phyloP scores from a whole-genome alignment of 2,888 invertebrate species.

The Gerosis bhagava region DNA sequence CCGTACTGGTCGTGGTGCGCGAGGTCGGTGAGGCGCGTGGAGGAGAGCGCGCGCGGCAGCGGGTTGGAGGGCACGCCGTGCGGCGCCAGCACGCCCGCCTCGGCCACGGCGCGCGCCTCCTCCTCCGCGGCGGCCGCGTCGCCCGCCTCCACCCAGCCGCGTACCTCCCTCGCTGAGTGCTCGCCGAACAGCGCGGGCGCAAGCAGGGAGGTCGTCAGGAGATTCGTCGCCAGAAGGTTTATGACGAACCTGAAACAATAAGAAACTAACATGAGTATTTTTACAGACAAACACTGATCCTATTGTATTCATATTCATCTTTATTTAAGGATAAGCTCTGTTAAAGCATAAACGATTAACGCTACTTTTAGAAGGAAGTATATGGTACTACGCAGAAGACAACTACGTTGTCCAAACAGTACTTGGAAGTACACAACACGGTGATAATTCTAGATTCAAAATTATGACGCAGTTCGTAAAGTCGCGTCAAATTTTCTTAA shows the following conservation, averaged over 20 bases:
- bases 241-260: slow-evolving; percentile 85
- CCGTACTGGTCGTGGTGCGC: slow-evolving; percentile 88
- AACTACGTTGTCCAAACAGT: too few species aligned
- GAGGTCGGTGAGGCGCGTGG: slow-evolving; percentile 90
- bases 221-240: slow-evolving; percentile 76
- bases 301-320: too few species aligned
- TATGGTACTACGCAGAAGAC: too few species aligned
- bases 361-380: too few species aligned
- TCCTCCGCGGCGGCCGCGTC: slow-evolving; percentile 44
- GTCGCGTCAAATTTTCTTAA: slow-evolving; percentile 1
- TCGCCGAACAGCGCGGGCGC: slow-evolving; percentile 76
- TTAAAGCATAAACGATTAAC: too few species aligned
- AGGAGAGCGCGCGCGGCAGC: slow-evolving; percentile 92
- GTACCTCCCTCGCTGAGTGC: slow-evolving; percentile 84
- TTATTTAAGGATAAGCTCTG: too few species aligned
- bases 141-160: slow-evolving; percentile 78
- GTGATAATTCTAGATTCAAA: too few species aligned
- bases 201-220: slow-evolving; percentile 72
- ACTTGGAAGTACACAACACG: too few species aligned
- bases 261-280: slow-evolving; percentile 31
- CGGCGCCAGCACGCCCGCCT: slow-evolving; percentile 90
- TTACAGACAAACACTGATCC: too few species aligned
- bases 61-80: slow-evolving; percentile 97
- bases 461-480: neutral
- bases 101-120: slow-evolving; percentile 85